Evolutionary conservation across 2,113 vertebrate genomes (phyloP).

Genomic region (Benitochromis conjunctus): DNA sequence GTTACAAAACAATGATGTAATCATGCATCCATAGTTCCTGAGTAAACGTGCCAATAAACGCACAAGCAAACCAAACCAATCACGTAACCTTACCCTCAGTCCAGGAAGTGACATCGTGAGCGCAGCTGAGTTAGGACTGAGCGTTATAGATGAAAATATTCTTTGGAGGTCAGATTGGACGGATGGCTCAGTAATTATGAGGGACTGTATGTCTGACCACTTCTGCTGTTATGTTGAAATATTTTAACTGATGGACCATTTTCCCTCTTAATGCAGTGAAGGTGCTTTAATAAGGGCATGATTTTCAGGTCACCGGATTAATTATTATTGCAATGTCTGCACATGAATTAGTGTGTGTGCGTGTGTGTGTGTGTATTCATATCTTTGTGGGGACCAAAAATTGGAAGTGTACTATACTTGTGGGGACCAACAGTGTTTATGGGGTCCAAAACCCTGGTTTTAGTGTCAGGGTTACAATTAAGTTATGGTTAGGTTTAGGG

Average conservation of each 20-base stretch:
- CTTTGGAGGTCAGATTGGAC: neutral
- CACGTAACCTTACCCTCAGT: neutral
- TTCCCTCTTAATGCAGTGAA: neutral
- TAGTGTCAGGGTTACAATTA: neutral
- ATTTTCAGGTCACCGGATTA: neutral
- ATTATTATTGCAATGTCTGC: neutral
- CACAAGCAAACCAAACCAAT: neutral
- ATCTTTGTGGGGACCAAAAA: neutral
- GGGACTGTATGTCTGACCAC: neutral
- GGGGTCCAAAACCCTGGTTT: too few species aligned
- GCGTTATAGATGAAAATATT: neutral
- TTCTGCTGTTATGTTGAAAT: neutral
- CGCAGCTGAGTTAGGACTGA: neutral
- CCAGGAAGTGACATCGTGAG: neutral
- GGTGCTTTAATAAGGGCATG: neutral
- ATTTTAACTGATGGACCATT: neutral
- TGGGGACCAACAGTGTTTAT: too few species aligned
- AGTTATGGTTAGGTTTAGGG: neutral
- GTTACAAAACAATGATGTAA: accelerated
- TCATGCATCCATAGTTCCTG: neutral
- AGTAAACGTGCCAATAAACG: neutral
- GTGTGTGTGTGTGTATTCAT: neutral
- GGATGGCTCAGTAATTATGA: neutral
- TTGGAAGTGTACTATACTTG: too few species aligned
- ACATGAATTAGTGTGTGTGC: neutral